Conservation (phyloP, 64 coral and sea anemone genomes). For the Montipora capricornis region DNA sequence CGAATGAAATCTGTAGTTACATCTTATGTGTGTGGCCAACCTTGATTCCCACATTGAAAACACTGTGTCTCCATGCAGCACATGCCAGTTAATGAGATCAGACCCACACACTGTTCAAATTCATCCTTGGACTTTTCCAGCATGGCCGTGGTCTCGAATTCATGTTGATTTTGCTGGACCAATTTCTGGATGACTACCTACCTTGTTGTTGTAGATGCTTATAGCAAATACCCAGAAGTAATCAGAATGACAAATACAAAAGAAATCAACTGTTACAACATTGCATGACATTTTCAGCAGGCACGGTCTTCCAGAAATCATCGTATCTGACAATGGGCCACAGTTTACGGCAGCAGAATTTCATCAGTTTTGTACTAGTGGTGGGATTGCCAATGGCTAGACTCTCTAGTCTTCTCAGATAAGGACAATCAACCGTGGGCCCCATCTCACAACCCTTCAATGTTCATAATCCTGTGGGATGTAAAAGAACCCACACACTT, state of each 20-base stretch:
- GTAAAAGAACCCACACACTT: too few relatives aligned
- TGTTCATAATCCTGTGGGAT: too few relatives aligned
- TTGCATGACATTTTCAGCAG: slow-evolving; percentile 48
- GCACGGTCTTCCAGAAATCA: slow-evolving; percentile 10
- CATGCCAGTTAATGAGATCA: neutral
- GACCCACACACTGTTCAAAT: neutral
- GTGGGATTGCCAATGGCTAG: slow-evolving; percentile 22
- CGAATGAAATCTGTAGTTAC: slow-evolving; percentile 59
- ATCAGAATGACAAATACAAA: too few relatives aligned
- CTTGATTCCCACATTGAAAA: slow-evolving; percentile 62
- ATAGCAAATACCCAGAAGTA: too few relatives aligned
- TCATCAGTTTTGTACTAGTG: slow-evolving; percentile 43
- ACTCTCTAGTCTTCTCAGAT: too few relatives aligned
- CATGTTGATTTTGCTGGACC: too few relatives aligned
- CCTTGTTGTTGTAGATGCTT: too few relatives aligned
- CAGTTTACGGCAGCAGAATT: slow-evolving; percentile 55
- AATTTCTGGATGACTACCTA: too few relatives aligned
- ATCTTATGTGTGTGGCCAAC: slow-evolving; percentile 66
- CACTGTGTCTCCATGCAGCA: neutral
- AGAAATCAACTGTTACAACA: slow-evolving; percentile 17
- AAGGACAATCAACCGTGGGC: too few relatives aligned
- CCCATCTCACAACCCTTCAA: too few relatives aligned
- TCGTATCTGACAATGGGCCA: neutral
- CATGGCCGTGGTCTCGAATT: too few relatives aligned
- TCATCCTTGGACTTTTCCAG: too few relatives aligned